Percentiles rank a stretch among this genome's conserved stretches.
These are phyloP conservation scores for Platygyra sinensis DNA, from an alignment of 64 coral and sea anemone species.

Conservation along the genomic window DNA sequence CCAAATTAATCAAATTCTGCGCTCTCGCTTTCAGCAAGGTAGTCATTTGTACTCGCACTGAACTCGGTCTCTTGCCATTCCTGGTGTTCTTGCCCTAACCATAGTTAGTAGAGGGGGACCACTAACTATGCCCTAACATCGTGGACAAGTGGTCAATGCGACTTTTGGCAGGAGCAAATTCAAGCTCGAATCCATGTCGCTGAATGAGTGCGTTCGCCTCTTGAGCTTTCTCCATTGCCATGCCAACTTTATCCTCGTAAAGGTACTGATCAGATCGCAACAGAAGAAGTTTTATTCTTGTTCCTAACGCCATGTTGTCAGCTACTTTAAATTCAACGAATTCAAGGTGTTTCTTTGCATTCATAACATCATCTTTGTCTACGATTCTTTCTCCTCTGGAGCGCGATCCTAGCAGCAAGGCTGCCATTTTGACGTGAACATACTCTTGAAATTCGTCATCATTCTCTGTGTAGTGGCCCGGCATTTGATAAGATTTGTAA, in stretches of 20 bases:
- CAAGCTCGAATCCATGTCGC: background rate
- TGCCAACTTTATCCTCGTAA: background rate
- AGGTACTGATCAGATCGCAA: background rate
- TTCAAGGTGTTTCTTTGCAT: background rate
- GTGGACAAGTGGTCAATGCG: background rate
- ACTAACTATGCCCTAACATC: background rate
- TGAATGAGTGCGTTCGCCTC: background rate
- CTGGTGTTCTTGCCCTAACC: background rate
- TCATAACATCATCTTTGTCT: background rate
- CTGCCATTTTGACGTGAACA: too few relatives aligned
- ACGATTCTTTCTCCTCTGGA: background rate
- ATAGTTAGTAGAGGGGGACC: too few relatives aligned
- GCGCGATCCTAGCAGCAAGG: too few relatives aligned
- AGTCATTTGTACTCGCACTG: background rate
- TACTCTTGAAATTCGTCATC: too few relatives aligned
- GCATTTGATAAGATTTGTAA: too few relatives aligned
- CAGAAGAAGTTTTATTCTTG: background rate
- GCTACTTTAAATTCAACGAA: background rate
- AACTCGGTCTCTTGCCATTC: background rate
- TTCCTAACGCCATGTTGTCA: background rate
- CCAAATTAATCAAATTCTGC: background rate
- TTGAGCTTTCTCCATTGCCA: background rate
- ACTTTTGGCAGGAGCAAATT: background rate
- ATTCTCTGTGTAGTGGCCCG: too few relatives aligned
- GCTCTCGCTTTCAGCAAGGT: background rate